Base-by-base conservation (phyloP, 1,140 invertebrate genomes). In the Drosophila carrolli region DNA sequence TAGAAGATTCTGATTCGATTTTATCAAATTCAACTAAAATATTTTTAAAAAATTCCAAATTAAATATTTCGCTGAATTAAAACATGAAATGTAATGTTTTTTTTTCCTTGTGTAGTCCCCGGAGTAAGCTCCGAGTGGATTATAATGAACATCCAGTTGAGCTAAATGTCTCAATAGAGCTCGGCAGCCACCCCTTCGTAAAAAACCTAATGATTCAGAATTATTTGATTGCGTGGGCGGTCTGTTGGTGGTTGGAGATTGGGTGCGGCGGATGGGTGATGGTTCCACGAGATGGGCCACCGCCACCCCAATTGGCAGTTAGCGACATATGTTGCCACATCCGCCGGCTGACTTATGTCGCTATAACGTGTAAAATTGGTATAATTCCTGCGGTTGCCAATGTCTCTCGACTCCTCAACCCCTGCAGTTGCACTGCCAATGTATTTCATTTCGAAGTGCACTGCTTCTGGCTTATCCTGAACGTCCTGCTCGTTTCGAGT, bases 191-290 rank as follows among this genome's bases (percentile, higher is more conserved):
- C 56, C 75, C 62, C 53, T 40, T 60, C 23, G 68, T 81, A 77
- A 77, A 80, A 75, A 86, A 90, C 74, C 73, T 84, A 91, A 91
- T 91, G 82, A 90, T 76, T 81, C 66, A 76, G 83, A 90, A 85
- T 81, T 74, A 88, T 91, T 91, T 90, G 85, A 91, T 91, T 91
- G 90, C 84, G 90, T 91, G 90, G 90, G 90, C 83, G 90, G 80
- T 75, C 80, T 84, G 77, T 78, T 89, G 67, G 68, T 71, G 61
- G 65, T 68, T 51, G 44, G 44, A 65, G 60, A 37, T 51, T 76
- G 56, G 57, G 43, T 68, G 74, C 48, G 57, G 5, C 47, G 40
- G 37, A 56, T 27, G 48, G 35, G 23, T 10, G 19, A 23, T 27
- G 37, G 41, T 32, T 59, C 27, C 5, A n/a, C 6, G 13, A 27